Percentiles rank a stretch among this genome's conserved stretches.
These are phyloP conservation scores for Drosophila colorata DNA, from an alignment of 2,888 invertebrate genomes.

Conservation along the genomic window DNA sequence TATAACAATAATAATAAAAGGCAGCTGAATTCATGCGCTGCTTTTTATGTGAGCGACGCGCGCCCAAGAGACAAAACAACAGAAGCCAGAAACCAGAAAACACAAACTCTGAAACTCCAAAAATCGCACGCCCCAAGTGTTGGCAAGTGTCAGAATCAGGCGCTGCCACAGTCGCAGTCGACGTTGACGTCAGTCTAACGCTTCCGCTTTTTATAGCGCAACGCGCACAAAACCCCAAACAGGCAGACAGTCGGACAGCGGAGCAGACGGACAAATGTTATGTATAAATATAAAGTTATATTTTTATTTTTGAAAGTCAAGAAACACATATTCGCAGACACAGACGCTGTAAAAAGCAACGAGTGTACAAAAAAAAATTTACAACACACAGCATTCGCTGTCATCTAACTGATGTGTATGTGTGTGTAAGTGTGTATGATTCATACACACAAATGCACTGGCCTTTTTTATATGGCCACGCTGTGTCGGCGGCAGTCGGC, in stretches of 20 bases:
- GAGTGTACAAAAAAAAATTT: conserved; percentile 49
- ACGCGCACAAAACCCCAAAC: conserved; percentile 33
- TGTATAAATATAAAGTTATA: conserved; percentile 81
- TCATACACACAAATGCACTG: conserved; percentile 73
- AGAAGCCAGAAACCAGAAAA: conserved; percentile 40
- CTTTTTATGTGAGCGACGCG: conserved; percentile 66
- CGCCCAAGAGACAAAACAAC: conserved; percentile 57
- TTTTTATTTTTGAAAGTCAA: conserved; percentile 74
- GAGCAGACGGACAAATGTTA: conserved; percentile 71
- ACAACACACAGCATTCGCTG: conserved; percentile 67
- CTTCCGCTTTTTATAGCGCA: conserved; percentile 77
- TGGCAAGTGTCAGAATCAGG: conserved; percentile 81
- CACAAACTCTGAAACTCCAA: conserved; percentile 59
- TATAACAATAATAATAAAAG: conserved; percentile 82
- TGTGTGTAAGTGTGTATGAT: conserved; percentile 48
- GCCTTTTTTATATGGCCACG: conserved; percentile 66
- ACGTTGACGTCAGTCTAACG: conserved; percentile 63
- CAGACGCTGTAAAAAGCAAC: conserved; percentile 48
- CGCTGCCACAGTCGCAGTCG: conserved; percentile 42
- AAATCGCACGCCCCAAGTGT: conserved; percentile 73
- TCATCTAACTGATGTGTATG: conserved; percentile 48
- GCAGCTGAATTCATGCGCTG: conserved; percentile 60
- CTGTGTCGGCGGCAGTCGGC: conserved; percentile 66
- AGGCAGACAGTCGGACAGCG: conserved; percentile 21
- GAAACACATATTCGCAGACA: conserved; percentile 47